Base-by-base conservation (phyloP, 2,797 vertebrate genomes). In the Schizopygopsis malacanthus region DNA sequence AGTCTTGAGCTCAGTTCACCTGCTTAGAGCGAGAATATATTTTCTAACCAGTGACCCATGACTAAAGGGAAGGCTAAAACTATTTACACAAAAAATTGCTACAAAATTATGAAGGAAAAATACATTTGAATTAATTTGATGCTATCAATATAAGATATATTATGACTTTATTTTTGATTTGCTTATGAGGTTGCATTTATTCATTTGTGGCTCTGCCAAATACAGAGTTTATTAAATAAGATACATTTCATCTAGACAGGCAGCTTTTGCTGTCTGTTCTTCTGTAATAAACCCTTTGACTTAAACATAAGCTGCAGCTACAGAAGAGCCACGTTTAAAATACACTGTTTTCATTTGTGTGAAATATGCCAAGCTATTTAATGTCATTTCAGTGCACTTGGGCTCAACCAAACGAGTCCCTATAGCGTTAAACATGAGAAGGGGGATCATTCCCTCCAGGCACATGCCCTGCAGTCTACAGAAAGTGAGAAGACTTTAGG, bases 1-100 rank as follows among this genome's bases (percentile, higher is more conserved):
- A 94, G 93, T 94, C 92, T 94, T 89, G 91, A 91, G 92, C 92
- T 94, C 92, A 93, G 90, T 95, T 96, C 94, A 95, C 94, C 94
- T 96, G 94, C 95, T 94, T 89, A 65, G 89, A 59, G 59, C 20
- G 50, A 67, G 73, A 56, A 45, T 56, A 37, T 82, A 75, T 83
- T 88, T 83, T 61, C 37, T 83, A 70, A 79, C 63, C 56, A n/a
- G 41, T 81, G 52, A 86, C 82, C 86, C 86, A 73, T 72, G 72
- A 78, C 81, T 76, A 87, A 86, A 82, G 37, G 61, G 67, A 25
- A 63, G 67, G 50, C 81, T 25, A 67, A 80, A 76, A n/a, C 6
- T 7, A n/a, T 25, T 61, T 9, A 16, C 16, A 33, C 9, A 0
- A 37, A 65, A 71, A 75, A 20, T 28, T 3, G 47, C 1, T 50